Conservation (phyloP, 2,113 vertebrate genomes). For the Aegotheles bennettii region DNA sequence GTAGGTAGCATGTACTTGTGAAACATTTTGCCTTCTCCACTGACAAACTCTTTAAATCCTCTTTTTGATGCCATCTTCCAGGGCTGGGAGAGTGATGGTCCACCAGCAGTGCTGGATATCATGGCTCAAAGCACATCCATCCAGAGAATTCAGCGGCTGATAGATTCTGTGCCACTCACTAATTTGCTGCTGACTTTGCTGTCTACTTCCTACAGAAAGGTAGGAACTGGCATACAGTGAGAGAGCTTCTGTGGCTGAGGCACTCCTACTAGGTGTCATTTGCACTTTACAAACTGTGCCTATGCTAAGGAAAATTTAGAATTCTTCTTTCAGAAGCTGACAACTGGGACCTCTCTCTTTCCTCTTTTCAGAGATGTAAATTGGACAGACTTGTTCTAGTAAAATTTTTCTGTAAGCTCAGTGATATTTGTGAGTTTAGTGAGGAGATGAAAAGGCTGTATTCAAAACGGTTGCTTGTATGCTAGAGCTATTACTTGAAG, state of each 20-base stretch:
- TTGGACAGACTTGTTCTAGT: neutral
- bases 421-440: neutral
- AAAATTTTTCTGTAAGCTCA: neutral
- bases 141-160: conserved; percentile 93
- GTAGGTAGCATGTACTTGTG: neutral
- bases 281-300: neutral
- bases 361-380: neutral
- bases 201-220: conserved; percentile 97
- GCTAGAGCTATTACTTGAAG: neutral
- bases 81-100: conserved; percentile 90
- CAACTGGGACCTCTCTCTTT: neutral
- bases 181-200: conserved; percentile 93
- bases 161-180: conserved; percentile 94
- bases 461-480: neutral
- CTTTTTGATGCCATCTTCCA: conserved; percentile 6
- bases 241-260: neutral
- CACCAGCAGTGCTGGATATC: conserved; percentile 91
- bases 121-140: conserved; percentile 98
- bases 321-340: neutral
- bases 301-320: neutral
- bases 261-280: neutral
- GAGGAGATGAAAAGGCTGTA: neutral
- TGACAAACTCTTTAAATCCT: neutral
- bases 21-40: neutral
- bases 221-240: conserved; percentile 12